Evolutionary conservation across 2,113 vertebrate species (phyloP), one percentile per base, ranked within the genome.

Genomic region (Plecturocebus donacophilus): DNA sequence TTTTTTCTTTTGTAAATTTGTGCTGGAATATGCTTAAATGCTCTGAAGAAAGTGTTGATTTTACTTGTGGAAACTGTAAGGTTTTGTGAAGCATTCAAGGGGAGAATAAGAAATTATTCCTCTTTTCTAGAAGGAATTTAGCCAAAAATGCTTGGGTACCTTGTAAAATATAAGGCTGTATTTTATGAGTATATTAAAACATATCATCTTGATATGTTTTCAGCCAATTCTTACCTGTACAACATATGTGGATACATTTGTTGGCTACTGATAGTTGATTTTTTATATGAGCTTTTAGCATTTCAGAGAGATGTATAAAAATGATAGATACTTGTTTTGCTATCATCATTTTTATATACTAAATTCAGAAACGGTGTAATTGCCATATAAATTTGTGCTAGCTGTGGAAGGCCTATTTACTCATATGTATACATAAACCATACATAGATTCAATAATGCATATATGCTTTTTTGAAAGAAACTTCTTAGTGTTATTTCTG

Each of bases 21-120:
- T 97, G 87, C 93, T 97, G 84, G 95, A 98, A 98, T 95, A 97
- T 95, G 40, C 94, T 98, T 96, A 97, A 97, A 66, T 98, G 94
- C 96, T 97, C 95, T 97, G 94, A 96, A 96, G 96, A 98, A 97
- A 97, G 94, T 94, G 27, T 96, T 94, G 91, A 77, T 87, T 97
- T 98, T 98, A 94, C 68, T 95, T 95, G 77, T 79, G 96, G 95
- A 87, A 77, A 54, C 96, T 66, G 25, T 35, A 52, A 80, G 95
- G 85, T 52, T 94, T 96, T 98, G 95, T 97, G 98, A 97, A 97
- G 93, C 87, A 88, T 92, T 52, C 61, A 42, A 87, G 71, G 71
- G 0, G 21, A 64, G 45, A 90, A 81, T 75, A 86, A 83, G 81
- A 58, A 66, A 82, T 95, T 70, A 70, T 75, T 45, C 38, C 7